Evolutionary conservation across 2,797 vertebrate species (phyloP).

Genomic region (Micromesistius poutassou): DNA sequence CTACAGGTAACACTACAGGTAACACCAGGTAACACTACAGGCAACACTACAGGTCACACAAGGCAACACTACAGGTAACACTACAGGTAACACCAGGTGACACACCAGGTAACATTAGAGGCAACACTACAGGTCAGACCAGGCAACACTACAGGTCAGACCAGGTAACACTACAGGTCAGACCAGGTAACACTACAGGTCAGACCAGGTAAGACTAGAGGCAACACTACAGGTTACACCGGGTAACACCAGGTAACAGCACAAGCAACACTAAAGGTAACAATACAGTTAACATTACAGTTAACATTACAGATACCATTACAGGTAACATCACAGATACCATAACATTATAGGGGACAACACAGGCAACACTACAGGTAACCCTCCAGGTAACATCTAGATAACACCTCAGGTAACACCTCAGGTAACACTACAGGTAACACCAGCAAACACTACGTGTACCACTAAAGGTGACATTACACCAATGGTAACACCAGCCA

Average conservation of each 20-base stretch:
- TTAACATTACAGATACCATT: not conserved
- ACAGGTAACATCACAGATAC: too few species aligned
- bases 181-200: not conserved
- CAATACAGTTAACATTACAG: not conserved
- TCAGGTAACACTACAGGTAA: not conserved
- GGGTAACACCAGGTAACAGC: not conserved
- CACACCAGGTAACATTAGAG: constrained; percentile 29
- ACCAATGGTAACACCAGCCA: not conserved
- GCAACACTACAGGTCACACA: too few species aligned
- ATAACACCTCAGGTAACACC: not conserved
- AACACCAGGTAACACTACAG: not conserved
- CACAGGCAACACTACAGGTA: not conserved
- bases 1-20: not conserved
- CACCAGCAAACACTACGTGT: not conserved
- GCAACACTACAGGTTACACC: constrained; percentile 30
- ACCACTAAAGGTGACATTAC: not conserved
- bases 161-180: not conserved
- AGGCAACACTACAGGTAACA: not conserved
- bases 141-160: not conserved
- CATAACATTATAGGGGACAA: not conserved
- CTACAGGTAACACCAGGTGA: constrained; percentile 29
- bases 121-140: not conserved
- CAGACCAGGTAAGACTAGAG: not conserved
- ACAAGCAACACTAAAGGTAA: not conserved
- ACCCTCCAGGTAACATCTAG: not conserved